These are phyloP conservation scores for Lasius platythorax DNA, from an alignment of 2,888 invertebrate genomes.

Conservation along the genomic window DNA sequence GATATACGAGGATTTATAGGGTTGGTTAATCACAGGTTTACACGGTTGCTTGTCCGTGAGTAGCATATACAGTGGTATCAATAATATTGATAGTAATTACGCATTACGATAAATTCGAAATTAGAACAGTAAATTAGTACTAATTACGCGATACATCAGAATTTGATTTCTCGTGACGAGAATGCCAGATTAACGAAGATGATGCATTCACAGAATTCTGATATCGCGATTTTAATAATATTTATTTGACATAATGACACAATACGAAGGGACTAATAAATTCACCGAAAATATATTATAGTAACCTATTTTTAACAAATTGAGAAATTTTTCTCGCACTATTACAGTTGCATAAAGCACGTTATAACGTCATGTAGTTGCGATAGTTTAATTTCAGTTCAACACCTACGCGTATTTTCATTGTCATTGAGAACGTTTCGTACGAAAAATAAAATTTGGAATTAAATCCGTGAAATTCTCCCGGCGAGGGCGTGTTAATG, in stretches of 20 bases:
- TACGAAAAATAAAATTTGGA: slow-evolving; percentile 14
- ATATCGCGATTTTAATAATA: slow-evolving; percentile 12
- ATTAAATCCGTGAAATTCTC: slow-evolving; percentile 13
- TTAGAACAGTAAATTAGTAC: too few species aligned
- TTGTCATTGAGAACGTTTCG: background rate
- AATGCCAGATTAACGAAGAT: too few species aligned
- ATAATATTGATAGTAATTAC: too few species aligned
- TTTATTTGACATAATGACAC: background rate
- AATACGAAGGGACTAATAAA: background rate
- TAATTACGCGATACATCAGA: too few species aligned
- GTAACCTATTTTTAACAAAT: background rate
- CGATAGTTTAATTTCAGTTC: background rate
- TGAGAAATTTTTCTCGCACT: background rate
- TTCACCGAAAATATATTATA: background rate
- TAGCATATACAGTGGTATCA: too few species aligned
- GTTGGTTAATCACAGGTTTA: too few species aligned
- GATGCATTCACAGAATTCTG: background rate
- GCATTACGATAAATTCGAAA: too few species aligned
- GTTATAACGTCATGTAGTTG: background rate
- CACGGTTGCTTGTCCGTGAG: too few species aligned
- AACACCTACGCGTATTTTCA: background rate
- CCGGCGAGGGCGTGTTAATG: slow-evolving; percentile 34
- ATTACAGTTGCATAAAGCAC: too few species aligned
- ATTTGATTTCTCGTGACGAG: too few species aligned
- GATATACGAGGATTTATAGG: too few species aligned